Evolutionary conservation across 2,797 vertebrate genomes (phyloP).

Genomic region (Rallus crepitans): DNA sequence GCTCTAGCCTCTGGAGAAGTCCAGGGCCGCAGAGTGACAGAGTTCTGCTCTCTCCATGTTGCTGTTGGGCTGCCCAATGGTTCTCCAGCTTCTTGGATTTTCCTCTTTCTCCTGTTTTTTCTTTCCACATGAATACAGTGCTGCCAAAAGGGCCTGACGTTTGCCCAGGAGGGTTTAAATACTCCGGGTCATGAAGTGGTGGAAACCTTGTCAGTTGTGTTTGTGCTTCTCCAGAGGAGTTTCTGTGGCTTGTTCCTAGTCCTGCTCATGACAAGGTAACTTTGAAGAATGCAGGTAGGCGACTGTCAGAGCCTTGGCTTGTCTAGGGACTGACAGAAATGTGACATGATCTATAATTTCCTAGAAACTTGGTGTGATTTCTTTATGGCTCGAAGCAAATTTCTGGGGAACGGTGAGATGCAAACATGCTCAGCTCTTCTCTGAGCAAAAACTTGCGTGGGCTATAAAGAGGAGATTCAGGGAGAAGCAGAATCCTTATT

Average conservation of each 20-base stretch:
- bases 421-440: background rate
- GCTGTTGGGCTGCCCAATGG: background rate
- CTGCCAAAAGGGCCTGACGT: background rate
- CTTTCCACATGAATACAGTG: background rate
- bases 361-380: background rate
- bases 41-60: no score
- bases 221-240: background rate
- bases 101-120: background rate
- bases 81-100: background rate
- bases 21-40: background rate
- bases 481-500: background rate
- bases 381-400: background rate
- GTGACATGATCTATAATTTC: background rate
- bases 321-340: background rate
- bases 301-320: background rate
- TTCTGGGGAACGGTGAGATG: background rate
- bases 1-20: background rate
- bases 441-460: background rate
- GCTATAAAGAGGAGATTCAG: background rate
- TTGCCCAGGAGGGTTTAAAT: background rate
- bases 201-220: background rate
- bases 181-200: background rate
- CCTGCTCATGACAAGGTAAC: background rate
- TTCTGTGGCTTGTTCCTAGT: background rate
- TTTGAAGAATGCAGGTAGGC: background rate